Percentiles rank a stretch among this genome's conserved stretches.
Conservation (phyloP, 2,888 invertebrate genomes). For the Tetragonula carbonaria region DNA sequence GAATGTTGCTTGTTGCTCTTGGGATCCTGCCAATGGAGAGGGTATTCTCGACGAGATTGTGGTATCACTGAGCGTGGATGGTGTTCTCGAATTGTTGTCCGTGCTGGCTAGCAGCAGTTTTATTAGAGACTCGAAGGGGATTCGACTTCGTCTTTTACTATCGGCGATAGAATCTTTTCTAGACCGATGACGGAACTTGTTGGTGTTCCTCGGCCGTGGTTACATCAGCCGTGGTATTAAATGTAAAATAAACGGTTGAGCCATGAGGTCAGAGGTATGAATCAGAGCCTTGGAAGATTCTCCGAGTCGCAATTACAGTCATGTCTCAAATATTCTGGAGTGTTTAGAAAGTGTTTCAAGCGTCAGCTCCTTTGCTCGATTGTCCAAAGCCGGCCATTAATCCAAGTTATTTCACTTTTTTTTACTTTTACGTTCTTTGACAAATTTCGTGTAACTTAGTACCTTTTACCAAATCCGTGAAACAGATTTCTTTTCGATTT, state of each 20-base stretch:
- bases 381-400: background rate
- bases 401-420: background rate
- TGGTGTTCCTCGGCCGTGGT: background rate
- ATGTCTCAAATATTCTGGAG: background rate
- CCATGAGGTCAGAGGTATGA: constrained; percentile 20
- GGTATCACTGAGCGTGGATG: background rate
- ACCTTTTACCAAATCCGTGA: no score
- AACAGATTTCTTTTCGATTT: no score
- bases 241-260: constrained; percentile 17
- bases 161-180: background rate
- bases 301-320: background rate
- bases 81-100: background rate
- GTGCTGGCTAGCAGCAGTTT: background rate
- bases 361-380: background rate
- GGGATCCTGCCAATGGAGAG: constrained; percentile 12
- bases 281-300: constrained; percentile 9
- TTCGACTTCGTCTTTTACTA: background rate
- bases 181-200: background rate
- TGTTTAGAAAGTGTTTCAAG: background rate
- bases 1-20: constrained; percentile 28
- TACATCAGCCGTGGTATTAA: constrained; percentile 11
- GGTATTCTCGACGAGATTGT: background rate
- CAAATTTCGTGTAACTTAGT: no score
- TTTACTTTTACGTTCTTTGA: no score
- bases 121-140: background rate